Percentiles rank a stretch among this genome's conserved stretches.
phyloP scores from a whole-genome alignment of 2,888 invertebrate species.

The Deilephila porcellus region DNA sequence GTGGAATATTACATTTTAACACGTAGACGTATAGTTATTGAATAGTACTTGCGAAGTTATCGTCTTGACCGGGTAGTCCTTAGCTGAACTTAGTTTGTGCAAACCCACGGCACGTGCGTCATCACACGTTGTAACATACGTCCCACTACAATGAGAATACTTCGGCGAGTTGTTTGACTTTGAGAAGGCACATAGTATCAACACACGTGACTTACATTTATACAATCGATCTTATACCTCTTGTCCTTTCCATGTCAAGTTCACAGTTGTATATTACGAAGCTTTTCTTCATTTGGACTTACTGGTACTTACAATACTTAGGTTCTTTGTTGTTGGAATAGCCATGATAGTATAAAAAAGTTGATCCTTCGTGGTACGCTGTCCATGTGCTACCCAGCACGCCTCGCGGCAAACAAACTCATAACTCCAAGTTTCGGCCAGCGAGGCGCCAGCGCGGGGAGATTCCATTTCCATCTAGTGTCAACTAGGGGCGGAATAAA shows the following conservation, averaged over 20 bases:
- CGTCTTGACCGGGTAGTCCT: too few relatives aligned
- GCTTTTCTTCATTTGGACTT: too few relatives aligned
- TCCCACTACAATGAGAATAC: constrained; percentile 4
- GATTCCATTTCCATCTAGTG: not conserved
- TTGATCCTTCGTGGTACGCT: not conserved
- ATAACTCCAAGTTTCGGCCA: not conserved
- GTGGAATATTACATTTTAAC: too few relatives aligned
- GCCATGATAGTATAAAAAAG: too few relatives aligned
- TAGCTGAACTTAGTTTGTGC: too few relatives aligned
- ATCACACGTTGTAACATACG: not conserved
- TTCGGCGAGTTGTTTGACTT: constrained; percentile 13
- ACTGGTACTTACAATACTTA: too few relatives aligned
- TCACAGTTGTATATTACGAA: too few relatives aligned
- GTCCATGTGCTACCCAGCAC: not conserved
- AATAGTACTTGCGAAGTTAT: too few relatives aligned
- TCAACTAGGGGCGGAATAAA: not conserved
- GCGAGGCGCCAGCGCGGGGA: not conserved
- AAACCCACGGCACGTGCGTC: not conserved
- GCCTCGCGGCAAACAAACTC: not conserved
- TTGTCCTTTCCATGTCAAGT: too few relatives aligned
- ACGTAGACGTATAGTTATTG: too few relatives aligned
- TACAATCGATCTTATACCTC: not conserved
- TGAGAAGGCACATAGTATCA: not conserved
- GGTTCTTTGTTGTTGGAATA: too few relatives aligned
- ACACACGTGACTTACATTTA: not conserved